Evolutionary conservation across 2,797 vertebrate genomes (phyloP), one percentile per base, ranked within the genome.

Genomic region (Lacerta viridis): DNA sequence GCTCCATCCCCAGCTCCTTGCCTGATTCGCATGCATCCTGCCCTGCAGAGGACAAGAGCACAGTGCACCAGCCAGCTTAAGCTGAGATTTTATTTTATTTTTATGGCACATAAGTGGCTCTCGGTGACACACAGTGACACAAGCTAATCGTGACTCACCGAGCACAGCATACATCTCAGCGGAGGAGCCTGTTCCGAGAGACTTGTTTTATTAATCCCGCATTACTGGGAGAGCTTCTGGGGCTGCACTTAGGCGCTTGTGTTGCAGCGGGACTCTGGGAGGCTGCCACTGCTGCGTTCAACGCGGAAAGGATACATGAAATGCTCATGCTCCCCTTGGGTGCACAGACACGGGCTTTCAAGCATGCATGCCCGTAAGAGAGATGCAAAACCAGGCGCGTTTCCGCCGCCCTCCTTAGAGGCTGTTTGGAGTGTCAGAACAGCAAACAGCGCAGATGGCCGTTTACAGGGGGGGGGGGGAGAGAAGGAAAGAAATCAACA

Each of bases 171-270:
- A 29, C 43, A 78, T 79, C 79, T 78, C 78, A 72, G 79, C 66
- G 43, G 43, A 82, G 78, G 71, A 85, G 39, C 25, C 15, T 39
- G 36, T 82, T 85, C 86, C 78, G 29, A 88, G 85, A 78, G 86
- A 77, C 46, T 88, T 61, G 79, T 23, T 85, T 76, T 85, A 90
- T 90, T 82, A 85, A 88, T 85, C 83, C 79, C 9, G 25, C n/a
- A 83, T 82, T 82, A 86, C 36, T 71, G 59, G 43, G 17, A 82
- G 36, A 69, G 79, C 41, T 85, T 86, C 71, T n/a, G 29, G 83
- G 18, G 77, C 33, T 81, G 78, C 83, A 64, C 36, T 81, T 68
- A 61, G 71, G 78, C 50, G 46, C 10, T 39, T 43, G 46, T n/a
- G 27, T 3, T 3, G 71, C 77, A 77, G 10, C 13, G 15, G 50